phyloP scores from a whole-genome alignment of 1,140 invertebrate genomes.

The Drusus annulatus region DNA sequence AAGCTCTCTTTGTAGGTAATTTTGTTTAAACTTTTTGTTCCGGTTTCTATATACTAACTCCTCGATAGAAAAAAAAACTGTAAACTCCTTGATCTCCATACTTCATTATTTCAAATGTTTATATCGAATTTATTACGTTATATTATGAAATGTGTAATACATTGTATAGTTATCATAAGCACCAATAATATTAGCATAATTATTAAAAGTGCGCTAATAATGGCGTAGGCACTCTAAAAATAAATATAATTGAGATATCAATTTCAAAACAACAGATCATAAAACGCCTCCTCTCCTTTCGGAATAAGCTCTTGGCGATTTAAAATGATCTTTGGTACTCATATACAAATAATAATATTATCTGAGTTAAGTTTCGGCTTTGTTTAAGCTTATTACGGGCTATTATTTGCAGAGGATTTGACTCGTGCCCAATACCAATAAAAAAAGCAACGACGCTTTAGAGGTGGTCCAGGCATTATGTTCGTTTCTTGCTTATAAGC shows the following conservation, averaged over 20 bases:
- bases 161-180: background rate
- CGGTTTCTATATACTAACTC: too few relatives aligned
- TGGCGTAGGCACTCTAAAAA: background rate
- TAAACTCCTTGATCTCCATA: too few relatives aligned
- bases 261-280: constrained; percentile 1
- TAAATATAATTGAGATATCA: constrained; percentile 28
- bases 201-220: background rate
- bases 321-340: background rate
- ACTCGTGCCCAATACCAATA: background rate
- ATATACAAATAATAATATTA: background rate
- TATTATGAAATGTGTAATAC: background rate
- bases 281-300: constrained; percentile 6
- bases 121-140: background rate
- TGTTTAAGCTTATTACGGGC: background rate
- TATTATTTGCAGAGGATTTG: constrained; percentile 11
- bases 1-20: too few relatives aligned
- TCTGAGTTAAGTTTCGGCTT: background rate
- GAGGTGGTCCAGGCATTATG: too few relatives aligned
- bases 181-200: background rate
- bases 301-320: background rate
- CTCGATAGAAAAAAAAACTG: too few relatives aligned
- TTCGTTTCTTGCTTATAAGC: too few relatives aligned
- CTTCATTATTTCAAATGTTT: background rate
- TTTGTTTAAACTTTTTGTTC: too few relatives aligned
- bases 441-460: too few relatives aligned